Conservation (phyloP, 1,140 invertebrate species). For the Pristionchus pacificus region DNA sequence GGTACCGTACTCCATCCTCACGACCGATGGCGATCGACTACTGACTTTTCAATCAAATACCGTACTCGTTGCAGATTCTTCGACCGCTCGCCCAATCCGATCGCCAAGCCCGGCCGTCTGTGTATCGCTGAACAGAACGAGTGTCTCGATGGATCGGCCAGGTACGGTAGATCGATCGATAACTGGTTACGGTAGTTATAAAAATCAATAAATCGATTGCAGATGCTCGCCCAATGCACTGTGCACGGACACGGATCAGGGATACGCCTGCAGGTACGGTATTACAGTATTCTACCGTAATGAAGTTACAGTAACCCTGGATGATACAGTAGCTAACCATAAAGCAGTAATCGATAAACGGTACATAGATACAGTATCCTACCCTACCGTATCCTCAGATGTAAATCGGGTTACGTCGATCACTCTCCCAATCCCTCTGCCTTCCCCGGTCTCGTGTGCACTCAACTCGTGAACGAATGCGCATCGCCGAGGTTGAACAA, state of each 20-base stretch:
- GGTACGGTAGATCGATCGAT: neutral
- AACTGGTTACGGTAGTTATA: too few species aligned
- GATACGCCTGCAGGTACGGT: conserved; percentile 57
- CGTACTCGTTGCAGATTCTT: too few species aligned
- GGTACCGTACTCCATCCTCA: too few species aligned
- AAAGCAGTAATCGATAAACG: too few species aligned
- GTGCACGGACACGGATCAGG: conserved; percentile 57
- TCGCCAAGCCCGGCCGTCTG: conserved; percentile 48
- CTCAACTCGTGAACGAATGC: conserved; percentile 50
- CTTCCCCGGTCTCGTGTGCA: conserved; percentile 44
- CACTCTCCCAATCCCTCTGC: conserved; percentile 53
- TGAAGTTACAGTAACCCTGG: too few species aligned
- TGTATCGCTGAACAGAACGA: conserved; percentile 52
- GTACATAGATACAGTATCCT: too few species aligned
- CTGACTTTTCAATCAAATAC: too few species aligned
- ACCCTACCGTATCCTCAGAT: too few species aligned
- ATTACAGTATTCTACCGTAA: too few species aligned
- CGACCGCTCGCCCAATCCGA: conserved; percentile 46
- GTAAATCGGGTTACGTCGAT: conserved; percentile 58
- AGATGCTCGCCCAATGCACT: conserved; percentile 56
- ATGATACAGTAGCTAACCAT: too few species aligned
- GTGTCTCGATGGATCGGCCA: conserved; percentile 42
- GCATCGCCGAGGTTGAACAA: conserved; percentile 41
- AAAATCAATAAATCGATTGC: too few species aligned
- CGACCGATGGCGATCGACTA: too few species aligned